phyloP scores from a whole-genome alignment of 2,888 invertebrate genomes.

The Dynastes grantii region DNA sequence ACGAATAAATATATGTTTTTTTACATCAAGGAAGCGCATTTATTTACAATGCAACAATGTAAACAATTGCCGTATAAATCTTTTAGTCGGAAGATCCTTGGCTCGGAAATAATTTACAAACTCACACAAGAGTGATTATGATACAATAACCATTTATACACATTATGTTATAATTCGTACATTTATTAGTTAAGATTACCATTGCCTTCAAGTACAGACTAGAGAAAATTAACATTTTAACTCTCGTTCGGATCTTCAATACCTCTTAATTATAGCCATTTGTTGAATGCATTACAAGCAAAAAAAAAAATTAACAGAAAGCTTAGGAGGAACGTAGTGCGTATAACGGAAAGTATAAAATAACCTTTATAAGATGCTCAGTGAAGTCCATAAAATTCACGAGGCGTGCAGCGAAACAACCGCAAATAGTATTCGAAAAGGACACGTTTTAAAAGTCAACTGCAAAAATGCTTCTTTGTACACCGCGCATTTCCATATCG shows the following conservation, averaged over 20 bases:
- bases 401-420: conserved; percentile 23
- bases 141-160: not conserved
- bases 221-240: too few relatives aligned
- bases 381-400: conserved; percentile 43
- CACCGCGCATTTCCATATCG: conserved; percentile 41
- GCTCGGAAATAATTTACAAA: not conserved
- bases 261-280: not conserved
- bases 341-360: conserved; percentile 20
- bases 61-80: conserved; percentile 1
- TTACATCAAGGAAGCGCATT: conserved; percentile 4
- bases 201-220: too few relatives aligned
- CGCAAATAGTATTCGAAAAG: conserved; percentile 40
- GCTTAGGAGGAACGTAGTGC: not conserved
- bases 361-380: conserved; percentile 36
- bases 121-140: not conserved
- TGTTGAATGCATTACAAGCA: not conserved
- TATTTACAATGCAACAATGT: not conserved
- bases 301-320: conserved; percentile 1
- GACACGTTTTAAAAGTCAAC: conserved; percentile 31
- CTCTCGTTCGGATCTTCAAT: too few relatives aligned
- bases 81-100: conserved; percentile 18
- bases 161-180: too few relatives aligned
- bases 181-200: too few relatives aligned
- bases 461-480: conserved; percentile 43
- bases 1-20: not conserved